Conservation (phyloP, 2,113 vertebrate species). For the Pagrus major region DNA sequence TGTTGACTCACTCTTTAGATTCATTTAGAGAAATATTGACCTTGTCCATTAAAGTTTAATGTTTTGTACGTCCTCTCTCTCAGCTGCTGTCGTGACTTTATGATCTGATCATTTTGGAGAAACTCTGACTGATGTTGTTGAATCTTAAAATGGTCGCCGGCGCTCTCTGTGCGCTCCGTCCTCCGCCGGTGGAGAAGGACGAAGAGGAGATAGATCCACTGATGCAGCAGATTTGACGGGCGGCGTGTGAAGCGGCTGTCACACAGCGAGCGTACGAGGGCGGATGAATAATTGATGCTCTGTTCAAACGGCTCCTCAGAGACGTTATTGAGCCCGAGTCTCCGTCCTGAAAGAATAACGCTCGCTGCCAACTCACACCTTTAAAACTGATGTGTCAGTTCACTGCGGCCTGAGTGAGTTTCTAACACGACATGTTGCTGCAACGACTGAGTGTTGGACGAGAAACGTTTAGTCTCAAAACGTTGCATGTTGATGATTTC, state of each 20-base stretch:
- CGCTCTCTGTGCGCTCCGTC: not conserved
- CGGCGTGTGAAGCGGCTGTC: slow-evolving; percentile 15
- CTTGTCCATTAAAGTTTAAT: too few species aligned
- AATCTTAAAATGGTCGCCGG: slow-evolving; percentile 2
- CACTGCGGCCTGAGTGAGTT: too few species aligned
- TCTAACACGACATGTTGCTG: too few species aligned
- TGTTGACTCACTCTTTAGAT: too few species aligned
- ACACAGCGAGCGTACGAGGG: not conserved
- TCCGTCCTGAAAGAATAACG: slow-evolving; percentile 10
- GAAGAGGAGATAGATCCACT: slow-evolving; percentile 6
- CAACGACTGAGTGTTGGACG: too few species aligned
- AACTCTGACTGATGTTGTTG: not conserved
- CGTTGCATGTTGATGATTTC: too few species aligned
- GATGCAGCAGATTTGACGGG: slow-evolving; percentile 24
- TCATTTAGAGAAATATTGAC: too few species aligned
- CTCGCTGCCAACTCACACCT: not conserved
- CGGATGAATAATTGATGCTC: slow-evolving; percentile 26
- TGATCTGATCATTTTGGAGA: too few species aligned
- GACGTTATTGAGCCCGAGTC: not conserved
- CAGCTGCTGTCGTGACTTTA: not conserved
- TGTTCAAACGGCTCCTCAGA: slow-evolving; percentile 11
- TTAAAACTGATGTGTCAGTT: not conserved
- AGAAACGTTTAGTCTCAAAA: too few species aligned
- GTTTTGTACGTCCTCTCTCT: too few species aligned
- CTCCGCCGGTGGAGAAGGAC: not conserved